Base-by-base conservation (phyloP, 2,888 invertebrate species). In the Agonopterix heracliana region DNA sequence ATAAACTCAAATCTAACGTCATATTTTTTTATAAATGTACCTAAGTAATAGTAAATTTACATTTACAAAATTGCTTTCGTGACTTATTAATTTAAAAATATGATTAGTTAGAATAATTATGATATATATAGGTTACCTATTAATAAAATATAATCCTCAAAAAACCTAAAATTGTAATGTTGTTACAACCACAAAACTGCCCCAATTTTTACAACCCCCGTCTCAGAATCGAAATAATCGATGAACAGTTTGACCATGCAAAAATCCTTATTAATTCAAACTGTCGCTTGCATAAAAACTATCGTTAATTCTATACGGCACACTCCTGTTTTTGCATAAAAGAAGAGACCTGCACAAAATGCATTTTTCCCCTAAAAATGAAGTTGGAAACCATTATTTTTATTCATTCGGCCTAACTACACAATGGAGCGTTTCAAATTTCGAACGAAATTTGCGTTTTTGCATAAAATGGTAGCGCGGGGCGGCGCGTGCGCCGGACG, bases 371-470 rank as follows among this genome's bases (percentile, higher is more conserved):
- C 83, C 81, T 62, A 79, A 83, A 85, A 82, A 78, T 72, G 58
- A 66, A 79, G 66, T 74, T 69, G 60, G 68, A 64, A 71, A 67
- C 79, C 73, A 86, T 85, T 84, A 87, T 86, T 87, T 86, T 86
- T 84, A 83, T 83, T 71, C 84, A 78, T 78, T 71, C 74, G 57
- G 60, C 60, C 67, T 66, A 61, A 63, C 60, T 66, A 73, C 59
- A 81, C 87, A 88, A 88, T 79, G 68, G 77, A 78, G 67, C 88
- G 88, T 87, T 88, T 88, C 88, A 86, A 88, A 88, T 87, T 87
- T 87, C 88, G 74, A 75, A 59, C 77, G 75, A 85, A 88, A 87
- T 87, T 88, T 87, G 87, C 86, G 87, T 87, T 88, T 88, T 87
- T 87, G 87, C 88, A 88, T 88, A 87, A 87, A 87, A 87, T 74